Conservation (phyloP, 2,797 vertebrate species). For the Oryzias sinensis region DNA sequence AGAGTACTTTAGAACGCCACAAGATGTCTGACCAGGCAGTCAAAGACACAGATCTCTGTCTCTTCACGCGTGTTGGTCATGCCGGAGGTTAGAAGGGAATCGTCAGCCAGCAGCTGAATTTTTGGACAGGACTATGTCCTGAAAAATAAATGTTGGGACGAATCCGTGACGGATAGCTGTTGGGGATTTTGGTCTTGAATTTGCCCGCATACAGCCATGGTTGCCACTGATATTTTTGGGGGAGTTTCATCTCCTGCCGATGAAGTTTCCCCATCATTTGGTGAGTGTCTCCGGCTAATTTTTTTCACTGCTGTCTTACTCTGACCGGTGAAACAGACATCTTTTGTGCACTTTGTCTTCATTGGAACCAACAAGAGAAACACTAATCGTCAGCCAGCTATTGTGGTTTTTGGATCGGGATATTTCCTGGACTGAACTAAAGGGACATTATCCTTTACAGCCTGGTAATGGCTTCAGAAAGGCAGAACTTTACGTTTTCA, state of each 20-base stretch:
- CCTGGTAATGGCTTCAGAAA: conserved; percentile 1
- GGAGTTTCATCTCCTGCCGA: conserved; percentile 23
- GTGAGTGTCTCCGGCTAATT: conserved; percentile 35
- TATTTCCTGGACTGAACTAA: conserved; percentile 54
- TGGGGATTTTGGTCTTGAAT: conserved; percentile 36
- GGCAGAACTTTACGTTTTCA: not conserved
- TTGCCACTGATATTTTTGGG: conserved; percentile 26
- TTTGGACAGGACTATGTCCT: conserved; percentile 56
- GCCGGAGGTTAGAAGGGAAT: conserved; percentile 49
- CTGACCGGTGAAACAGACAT: conserved; percentile 34
- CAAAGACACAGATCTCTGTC: conserved; percentile 44
- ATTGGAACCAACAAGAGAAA: conserved; percentile 32
- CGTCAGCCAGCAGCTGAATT: conserved; percentile 60
- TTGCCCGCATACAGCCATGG: conserved; percentile 26
- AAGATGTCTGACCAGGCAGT: conserved; percentile 43
- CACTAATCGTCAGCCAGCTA: conserved; percentile 37
- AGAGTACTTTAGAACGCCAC: conserved; percentile 44
- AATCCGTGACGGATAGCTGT: conserved; percentile 38
- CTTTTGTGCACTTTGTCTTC: conserved; percentile 40
- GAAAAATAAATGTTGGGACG: conserved; percentile 44
- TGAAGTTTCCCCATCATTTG: conserved; percentile 16
- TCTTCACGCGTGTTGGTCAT: conserved; percentile 58
- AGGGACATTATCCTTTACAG: conserved; percentile 36
- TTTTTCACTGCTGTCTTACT: conserved; percentile 26
- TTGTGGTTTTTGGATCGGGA: conserved; percentile 50